Evolutionary conservation across 2,888 invertebrate genomes (phyloP).

Genomic region (Lycocerus yunnanus): DNA sequence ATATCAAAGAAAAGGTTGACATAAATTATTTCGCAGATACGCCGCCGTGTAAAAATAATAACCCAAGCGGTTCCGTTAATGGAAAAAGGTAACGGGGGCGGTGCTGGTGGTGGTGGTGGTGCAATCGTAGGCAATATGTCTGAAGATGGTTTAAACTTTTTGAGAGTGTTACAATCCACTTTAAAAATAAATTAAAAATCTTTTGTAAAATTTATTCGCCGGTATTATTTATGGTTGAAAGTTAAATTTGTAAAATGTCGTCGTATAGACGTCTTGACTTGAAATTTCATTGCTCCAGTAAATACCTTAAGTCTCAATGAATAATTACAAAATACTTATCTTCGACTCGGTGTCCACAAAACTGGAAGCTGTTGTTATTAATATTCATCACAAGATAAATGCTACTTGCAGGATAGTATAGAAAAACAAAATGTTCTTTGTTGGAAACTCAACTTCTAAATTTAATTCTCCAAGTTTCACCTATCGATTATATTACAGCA

Average conservation of each 20-base stretch:
- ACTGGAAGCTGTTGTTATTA: neutral
- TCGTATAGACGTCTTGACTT: neutral
- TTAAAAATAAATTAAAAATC: neutral
- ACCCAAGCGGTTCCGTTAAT: neutral
- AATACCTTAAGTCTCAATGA: neutral
- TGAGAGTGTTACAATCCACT: neutral
- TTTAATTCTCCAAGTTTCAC: neutral
- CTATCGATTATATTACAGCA: neutral
- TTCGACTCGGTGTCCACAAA: neutral
- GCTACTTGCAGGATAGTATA: neutral
- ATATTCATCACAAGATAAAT: neutral
- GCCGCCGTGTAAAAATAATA: neutral
- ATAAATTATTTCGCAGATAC: neutral
- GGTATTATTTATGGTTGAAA: neutral
- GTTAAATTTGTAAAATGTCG: neutral
- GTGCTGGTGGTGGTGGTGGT: too few species aligned
- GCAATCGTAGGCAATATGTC: neutral
- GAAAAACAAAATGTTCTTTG: neutral
- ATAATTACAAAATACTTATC: neutral
- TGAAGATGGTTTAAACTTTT: neutral
- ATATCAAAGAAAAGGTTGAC: neutral
- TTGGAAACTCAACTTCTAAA: neutral
- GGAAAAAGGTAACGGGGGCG: neutral
- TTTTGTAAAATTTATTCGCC: neutral
- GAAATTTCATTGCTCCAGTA: neutral